phyloP scores from a whole-genome alignment of 2,888 invertebrate genomes.

The Tetramorium bicarinatum region DNA sequence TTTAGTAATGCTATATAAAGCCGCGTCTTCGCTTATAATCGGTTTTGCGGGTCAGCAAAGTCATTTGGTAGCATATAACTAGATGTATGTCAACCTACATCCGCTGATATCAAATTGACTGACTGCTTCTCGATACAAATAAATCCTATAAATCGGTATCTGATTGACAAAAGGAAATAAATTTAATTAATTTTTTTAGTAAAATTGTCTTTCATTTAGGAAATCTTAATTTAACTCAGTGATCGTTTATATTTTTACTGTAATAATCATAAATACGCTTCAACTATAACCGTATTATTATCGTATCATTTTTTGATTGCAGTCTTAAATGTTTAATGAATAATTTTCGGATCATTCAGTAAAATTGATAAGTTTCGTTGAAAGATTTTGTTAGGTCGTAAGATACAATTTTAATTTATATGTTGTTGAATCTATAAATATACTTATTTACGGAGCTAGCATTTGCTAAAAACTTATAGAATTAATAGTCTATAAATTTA shows the following conservation, averaged over 20 bases:
- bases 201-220: not conserved
- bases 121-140: not conserved
- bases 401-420: constrained; percentile 20
- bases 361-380: not conserved
- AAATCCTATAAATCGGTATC: not conserved
- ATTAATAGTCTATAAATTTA: constrained; percentile 4
- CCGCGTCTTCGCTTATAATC: not conserved
- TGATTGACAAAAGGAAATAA: not conserved
- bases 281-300: not conserved
- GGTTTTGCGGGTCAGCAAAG: constrained; percentile 2
- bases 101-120: not conserved
- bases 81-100: not conserved
- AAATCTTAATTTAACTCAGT: not conserved
- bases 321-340: not conserved
- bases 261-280: not conserved
- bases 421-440: not conserved
- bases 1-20: constrained; percentile 16
- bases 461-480: not conserved
- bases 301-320: not conserved
- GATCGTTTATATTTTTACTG: not conserved
- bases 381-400: not conserved
- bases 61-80: constrained; percentile 9
- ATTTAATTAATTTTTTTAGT: not conserved
- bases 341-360: not conserved
- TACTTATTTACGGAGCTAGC: not conserved